Base-by-base conservation (phyloP, 2,888 invertebrate genomes). In the Blastobasis lacticolella region DNA sequence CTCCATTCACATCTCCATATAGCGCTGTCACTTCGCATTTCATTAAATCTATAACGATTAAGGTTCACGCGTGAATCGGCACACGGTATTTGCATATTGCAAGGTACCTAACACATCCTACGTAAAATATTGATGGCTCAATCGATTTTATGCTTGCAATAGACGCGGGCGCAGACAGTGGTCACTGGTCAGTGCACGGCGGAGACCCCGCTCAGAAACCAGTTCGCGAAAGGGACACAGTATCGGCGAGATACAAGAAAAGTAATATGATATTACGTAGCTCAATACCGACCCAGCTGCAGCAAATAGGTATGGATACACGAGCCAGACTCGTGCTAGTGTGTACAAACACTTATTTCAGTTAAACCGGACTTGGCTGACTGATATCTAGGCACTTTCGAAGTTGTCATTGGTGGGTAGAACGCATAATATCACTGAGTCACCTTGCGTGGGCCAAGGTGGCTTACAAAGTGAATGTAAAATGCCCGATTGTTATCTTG, bases 381-480 rank as follows among this genome's bases (percentile, higher is more conserved):
- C 23, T 23, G 72, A 73, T 71, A 62, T 67, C 73, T 76, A 77
- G 77, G 73, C 69, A 81, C 83, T 84, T 84, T 85, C 84, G 68
- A 75, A 69, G 69, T 72, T 67, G 77, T 78, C 77, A 82, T 82
- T 84, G 83, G 83, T 66, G 83, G 83, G 66, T 77, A 76, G 67
- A 66, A 69, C 66, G 73, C 78, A 77, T 78, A 81, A 82, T 81
- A 82, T 78, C 77, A 83, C 81, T 81, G 76, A 81, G 78, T 81
- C 80, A 82, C 86, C 81, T 85, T 80, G 87, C 78, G 73, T 81
- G 78, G 84, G 81, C 81, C 85, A 86, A 87, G 85, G 84, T 75
- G 69, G 70, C 70, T 68, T 53, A 63, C 66, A 66, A 77, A 83
- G 84, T 83, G 86, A 87, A 86, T 84, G 87, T 82, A 80, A 75